These are phyloP conservation scores for Hystrix brachyura DNA, from an alignment of 2,113 vertebrate genomes.

Conservation along the genomic window DNA sequence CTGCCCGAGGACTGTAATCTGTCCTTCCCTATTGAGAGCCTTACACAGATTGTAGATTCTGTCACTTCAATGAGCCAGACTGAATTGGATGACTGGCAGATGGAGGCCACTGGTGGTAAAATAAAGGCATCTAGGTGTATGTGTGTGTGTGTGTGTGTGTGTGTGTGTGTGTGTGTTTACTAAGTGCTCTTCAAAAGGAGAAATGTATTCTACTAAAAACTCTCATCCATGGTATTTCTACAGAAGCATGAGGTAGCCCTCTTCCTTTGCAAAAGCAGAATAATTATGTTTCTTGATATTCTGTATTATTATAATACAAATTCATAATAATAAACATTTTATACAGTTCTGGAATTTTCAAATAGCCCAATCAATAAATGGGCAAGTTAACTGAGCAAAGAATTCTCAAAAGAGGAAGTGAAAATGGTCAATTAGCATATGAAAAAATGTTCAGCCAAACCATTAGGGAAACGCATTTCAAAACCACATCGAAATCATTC, in stretches of 20 bases:
- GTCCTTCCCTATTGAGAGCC: constrained; percentile 81
- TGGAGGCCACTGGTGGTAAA: constrained; percentile 71
- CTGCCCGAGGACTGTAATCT: constrained; percentile 74
- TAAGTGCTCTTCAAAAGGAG: constrained; percentile 62
- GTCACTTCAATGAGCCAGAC: constrained; percentile 77
- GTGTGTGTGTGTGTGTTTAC: neutral
- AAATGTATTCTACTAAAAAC: constrained; percentile 66
- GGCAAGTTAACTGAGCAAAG: neutral
- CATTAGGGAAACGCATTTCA: neutral
- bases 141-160: no score
- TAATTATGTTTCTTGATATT: constrained; percentile 54
- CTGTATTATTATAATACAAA: constrained; percentile 20
- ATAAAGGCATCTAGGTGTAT: constrained; percentile 83
- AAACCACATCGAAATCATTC: neutral
- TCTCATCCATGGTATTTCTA: constrained; percentile 64
- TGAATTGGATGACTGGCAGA: constrained; percentile 78
- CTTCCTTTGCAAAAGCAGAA: constrained; percentile 58
- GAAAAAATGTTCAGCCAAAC: neutral
- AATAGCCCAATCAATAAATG: neutral
- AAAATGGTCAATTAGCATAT: neutral
- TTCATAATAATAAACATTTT: constrained; percentile 3
- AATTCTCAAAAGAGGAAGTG: neutral
- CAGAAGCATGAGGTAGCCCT: constrained; percentile 49
- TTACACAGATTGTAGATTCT: constrained; percentile 80
- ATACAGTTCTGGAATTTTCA: constrained; percentile 13